Base-by-base conservation (phyloP, 1,140 invertebrate species). In the Bombus breviceps region DNA sequence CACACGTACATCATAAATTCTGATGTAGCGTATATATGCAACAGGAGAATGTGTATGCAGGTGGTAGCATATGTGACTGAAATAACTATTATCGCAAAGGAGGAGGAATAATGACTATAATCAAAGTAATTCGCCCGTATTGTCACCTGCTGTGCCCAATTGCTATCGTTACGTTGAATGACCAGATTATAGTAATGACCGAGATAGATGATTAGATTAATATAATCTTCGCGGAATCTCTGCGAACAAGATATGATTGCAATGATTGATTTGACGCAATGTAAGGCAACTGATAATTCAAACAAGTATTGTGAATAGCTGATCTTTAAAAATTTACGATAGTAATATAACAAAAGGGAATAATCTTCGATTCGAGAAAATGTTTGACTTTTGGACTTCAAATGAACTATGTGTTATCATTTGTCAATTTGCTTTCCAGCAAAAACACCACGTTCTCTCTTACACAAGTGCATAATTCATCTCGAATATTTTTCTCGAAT, bases 1-100 rank as follows among this genome's bases (percentile, higher is more conserved):
- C 37, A 43, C 66, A 71, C 59, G 81, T 53, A 64, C 34, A 71
- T 89, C 81, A 84, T 90, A 89, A 90, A 90, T 90, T 39, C 72
- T 64, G 76, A 68, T 83, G 81, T 62, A 80, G 62, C 37, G 76
- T 18, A 43, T 66, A 43, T 66, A 79, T 43, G 39, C 25, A 47
- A 32, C 12, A 6, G 13, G 13, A 15, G 12, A 64, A 64, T 32
- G n/a, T 64, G 62, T 64, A 15, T 47, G 74, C 47, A 28, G 37
- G 15, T 64, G 37, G 8, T 59, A 10, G 28, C 59, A 43, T 47
- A 41, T 86, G 39, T 28, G 34, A 43, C 34, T 18, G 41, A 43
- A 84, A 84, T 86, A 62, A 86, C 71, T 80, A 81, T 76, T 68
- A 73, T 89, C 88, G 66, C 41, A 41, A 25, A 22, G 25, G 32